A percentile compares a stretch with the other conserved stretches of the same genome.
Conservation (phyloP, 2,888 invertebrate genomes). For the Disparrhopalites patrizii region DNA sequence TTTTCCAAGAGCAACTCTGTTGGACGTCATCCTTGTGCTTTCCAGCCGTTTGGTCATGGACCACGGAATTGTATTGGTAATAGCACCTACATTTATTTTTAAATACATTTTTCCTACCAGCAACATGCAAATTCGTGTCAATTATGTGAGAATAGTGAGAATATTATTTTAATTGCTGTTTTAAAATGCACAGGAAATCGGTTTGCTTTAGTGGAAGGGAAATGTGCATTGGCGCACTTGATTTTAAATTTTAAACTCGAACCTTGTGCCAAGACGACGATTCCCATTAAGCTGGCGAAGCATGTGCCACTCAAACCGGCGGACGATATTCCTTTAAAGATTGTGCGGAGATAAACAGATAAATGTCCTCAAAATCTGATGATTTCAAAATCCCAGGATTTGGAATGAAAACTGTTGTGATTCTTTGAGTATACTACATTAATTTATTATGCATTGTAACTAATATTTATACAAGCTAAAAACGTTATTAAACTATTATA, state of each 20-base stretch:
- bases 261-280: not conserved
- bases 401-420: too few relatives aligned
- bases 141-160: not conserved
- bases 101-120: not conserved
- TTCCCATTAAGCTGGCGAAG: not conserved
- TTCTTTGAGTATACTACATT: too few relatives aligned
- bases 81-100: not conserved
- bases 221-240: not conserved
- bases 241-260: not conserved
- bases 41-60: not conserved
- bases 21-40: conserved; percentile 5
- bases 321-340: not conserved
- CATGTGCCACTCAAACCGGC: not conserved
- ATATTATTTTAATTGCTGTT: not conserved
- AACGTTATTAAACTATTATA: too few relatives aligned
- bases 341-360: not conserved
- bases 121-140: too few relatives aligned
- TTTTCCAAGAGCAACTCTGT: not conserved
- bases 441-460: too few relatives aligned
- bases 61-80: conserved; percentile 6
- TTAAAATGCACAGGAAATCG: not conserved
- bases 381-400: too few relatives aligned
- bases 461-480: too few relatives aligned
- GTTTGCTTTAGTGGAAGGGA: not conserved
- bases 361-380: too few relatives aligned